Evolutionary conservation across 2,797 vertebrate genomes (phyloP), one percentile per base, ranked within the genome.

Genomic region (Paramormyrops hopkinsi): DNA sequence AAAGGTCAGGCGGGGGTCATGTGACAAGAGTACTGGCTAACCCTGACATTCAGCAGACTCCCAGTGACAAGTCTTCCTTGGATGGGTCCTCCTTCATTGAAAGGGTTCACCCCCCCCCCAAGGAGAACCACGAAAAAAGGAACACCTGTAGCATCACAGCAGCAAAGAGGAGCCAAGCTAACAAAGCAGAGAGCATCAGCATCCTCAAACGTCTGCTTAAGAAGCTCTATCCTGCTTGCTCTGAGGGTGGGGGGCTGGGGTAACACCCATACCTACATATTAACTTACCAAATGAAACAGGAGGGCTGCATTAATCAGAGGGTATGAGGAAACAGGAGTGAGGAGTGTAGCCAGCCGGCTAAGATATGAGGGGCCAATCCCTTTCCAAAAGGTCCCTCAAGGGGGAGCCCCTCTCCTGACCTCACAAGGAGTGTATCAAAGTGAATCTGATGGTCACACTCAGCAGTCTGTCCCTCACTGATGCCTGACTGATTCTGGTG

Each of bases 201-300:
- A 50, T 48, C 44, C 46, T 51, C 65, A 73, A 33, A 73, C 29
- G 0, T 73, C 65, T 73, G 65, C 65, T 82, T 22, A 82, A 46
- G 41, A 82, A 82, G 41, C 37, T 79, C 17, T 44, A 9, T 3
- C 44, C 22, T 50, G n/a, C 82, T 84, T 48, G 8, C 19, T 46
- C 41, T 48, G 44, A 37, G 59, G 48, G 19, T 33, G 86, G 56
- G 89, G 91, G 91, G 90, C 19, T 91, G 91, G 94, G 69, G 25
- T 46, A 56, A 65, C 51, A 89, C 22, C 5, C 62, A n/a, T 29
- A 82, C 92, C 94, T 93, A 92, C 93, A 94, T 94, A 93, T 93
- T 37, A 93, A 96, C 96, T 97, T 96, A 96, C 95, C 96, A 96
- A 96, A 97, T 96, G 94, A 96, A 96, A 97, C 96, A 96, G 95